Base-by-base conservation (phyloP, 2,888 invertebrate species). In the Branchinecta sandiegonensis region DNA sequence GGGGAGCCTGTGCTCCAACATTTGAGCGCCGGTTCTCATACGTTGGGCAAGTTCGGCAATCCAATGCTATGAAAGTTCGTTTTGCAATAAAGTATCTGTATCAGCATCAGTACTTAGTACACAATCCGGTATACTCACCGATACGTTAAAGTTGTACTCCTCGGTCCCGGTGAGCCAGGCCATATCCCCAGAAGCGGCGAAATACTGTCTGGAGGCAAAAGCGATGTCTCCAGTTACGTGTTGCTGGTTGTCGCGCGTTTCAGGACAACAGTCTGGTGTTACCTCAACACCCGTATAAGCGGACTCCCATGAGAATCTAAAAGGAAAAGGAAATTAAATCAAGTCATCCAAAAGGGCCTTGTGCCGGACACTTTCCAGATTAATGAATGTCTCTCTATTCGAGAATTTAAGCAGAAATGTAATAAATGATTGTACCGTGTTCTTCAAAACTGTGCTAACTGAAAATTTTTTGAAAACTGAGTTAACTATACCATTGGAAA, bases 181-280 rank as follows among this genome's bases (percentile, higher is more conserved):
- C 10, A 64, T 23, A 66, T 73, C 73, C 48, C 73, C 66, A 7
- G 74, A 73, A 13, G 71, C 66, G 3, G 73, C 72, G 67, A 73
- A 72, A 65, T 73, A 74, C 50, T 74, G 74, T 9, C 74, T 47
- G 14, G 73, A 70, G 7, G 74, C 73, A 56, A 71, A 73, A 1
- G 73, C 71, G 69, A 74, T 73, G 68, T 74, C 74, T 11, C 72
- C 73, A 10, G 73, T 73, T 12, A 73, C 72, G 66, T 74, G 74
- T 50, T 73, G 71, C 69, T 74, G 73, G n/a, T 70, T 66, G 12
- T 69, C 69, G 8, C 70, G 65, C 3, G 73, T 72, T 64, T 73
- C 73, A 10, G 73, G 73, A 66, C 74, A 74, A 50, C 74, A 74
- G 46, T 74, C 73, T 2, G 73, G 74, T 1, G 74, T 74, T 0